Evolutionary conservation across 2,888 invertebrate species (phyloP), one percentile per base, ranked within the genome.

Genomic region (Congeria kusceri): DNA sequence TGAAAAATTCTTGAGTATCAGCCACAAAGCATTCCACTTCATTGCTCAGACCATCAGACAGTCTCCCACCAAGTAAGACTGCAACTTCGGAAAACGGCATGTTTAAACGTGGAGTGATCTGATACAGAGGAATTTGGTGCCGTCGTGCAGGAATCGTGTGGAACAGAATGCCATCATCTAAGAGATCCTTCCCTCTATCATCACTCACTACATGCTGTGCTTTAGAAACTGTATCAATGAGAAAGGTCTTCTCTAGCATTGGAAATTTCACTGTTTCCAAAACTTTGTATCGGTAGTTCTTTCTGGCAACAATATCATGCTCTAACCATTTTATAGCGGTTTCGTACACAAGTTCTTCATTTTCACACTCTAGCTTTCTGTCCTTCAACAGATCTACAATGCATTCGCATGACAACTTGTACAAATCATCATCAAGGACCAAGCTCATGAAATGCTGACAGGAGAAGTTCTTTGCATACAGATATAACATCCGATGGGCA

Each of bases 211-310:
- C 77, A 59, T 89, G 86, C 7, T 79, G 77, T 3, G 85, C 85
- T 67, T 86, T 87, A 29, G 88, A 76, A 4, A 88, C 89, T 15
- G 84, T 80, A 74, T 90, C 90, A 62, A 90, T 83, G 32, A 91
- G 68, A 63, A 86, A 91, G 20, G 87, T 86, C 74, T 87, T 87
- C 29, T 76, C 81, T 56, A 91, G 79, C 67, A 90, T 84, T 0
- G 91, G 90, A 69, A 90, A 91, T 83, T 90, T 91, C 44, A 91
- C 80, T 39, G 88, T 88, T 47, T 89, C 88, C 27, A 91, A 77
- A 32, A 91, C 85, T 56, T 84, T 81, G 69, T 84, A 85, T 11
- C 87, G 59, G 28, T 80, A 70, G 23, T 64, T 68, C 67, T 86
- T 87, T 46, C 88, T 81, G 39, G 79, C 70, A 18, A 75, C 77